These are phyloP conservation scores for Channa maculata DNA, from an alignment of 2,113 vertebrate genomes.

Conservation along the genomic window DNA sequence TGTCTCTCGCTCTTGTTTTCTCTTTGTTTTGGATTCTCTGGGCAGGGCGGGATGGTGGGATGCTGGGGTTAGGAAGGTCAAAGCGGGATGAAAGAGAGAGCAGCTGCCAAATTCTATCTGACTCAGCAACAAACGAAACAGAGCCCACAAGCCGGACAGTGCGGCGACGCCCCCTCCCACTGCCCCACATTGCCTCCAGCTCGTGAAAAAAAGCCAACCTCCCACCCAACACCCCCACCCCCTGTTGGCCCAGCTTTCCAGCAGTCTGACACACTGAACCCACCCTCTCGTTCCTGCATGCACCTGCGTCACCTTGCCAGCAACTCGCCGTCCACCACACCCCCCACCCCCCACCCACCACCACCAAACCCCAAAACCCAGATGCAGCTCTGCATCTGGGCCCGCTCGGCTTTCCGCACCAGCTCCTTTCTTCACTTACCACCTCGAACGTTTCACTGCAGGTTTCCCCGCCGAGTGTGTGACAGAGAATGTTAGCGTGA, in stretches of 20 bases:
- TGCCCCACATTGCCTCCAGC: conserved; percentile 26
- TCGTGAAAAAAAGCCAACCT: neutral
- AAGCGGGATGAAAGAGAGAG: conserved; percentile 31
- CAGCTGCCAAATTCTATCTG: conserved; percentile 53
- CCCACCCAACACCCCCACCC: neutral
- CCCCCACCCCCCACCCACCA: conserved; percentile 25
- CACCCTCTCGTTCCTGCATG: conserved; percentile 66
- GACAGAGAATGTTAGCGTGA: conserved; percentile 43
- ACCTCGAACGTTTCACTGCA: neutral
- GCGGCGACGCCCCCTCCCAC: conserved; percentile 4
- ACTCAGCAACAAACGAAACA: conserved; percentile 64
- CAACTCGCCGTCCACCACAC: conserved; percentile 46
- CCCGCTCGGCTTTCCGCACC: neutral
- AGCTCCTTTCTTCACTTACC: conserved; percentile 17
- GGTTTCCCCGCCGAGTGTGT: conserved; percentile 18
- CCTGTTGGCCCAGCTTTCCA: conserved; percentile 29
- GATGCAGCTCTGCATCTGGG: conserved; percentile 1
- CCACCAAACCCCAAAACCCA: neutral
- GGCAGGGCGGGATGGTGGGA: conserved; percentile 11
- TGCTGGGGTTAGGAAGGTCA: neutral
- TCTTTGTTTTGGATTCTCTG: conserved; percentile 20
- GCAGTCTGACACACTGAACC: conserved; percentile 79
- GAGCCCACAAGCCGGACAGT: neutral
- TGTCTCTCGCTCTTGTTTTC: conserved; percentile 17
- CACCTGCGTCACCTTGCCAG: conserved; percentile 41